Base-by-base conservation (phyloP, 2,888 invertebrate genomes). In the Dysmachus trigonus region DNA sequence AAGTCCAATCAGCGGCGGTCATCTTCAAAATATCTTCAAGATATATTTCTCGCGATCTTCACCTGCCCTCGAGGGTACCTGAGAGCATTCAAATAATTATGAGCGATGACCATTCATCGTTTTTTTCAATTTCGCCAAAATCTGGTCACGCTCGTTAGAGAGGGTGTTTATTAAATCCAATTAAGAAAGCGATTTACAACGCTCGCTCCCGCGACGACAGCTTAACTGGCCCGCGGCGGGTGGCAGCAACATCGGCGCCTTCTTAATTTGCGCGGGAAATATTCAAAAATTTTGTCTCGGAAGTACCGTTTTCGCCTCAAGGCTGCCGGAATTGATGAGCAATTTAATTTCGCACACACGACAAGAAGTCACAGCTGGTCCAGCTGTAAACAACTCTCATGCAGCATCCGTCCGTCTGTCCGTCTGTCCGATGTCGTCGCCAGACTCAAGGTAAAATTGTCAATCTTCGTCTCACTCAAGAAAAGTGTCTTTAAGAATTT, bases 81-180 rank as follows among this genome's bases (percentile, higher is more conserved):
- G 18, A 22, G 62, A 62, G 6, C 30, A 15, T 6, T 10, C 30
- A 51, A 22, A 27, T 30, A n/a, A 18, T 22, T 13, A 30, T 31
- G 47, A 18, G n/a, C 76, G 27, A 41, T 41, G 38, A 79, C 47
- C 27, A 30, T n/a, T 30, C 22, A 79, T 79, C 47, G 47, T 79
- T 79, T 79, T 79, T 79, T 47, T 79, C 79, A 47, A 79, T 79
- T 51, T 30, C 51, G 1, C n/a, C 31, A 41, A 51, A 79, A 79
- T 47, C 31, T 51, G 79, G 51, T 79, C 51, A 79, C 51, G 79
- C 79, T 79, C 51, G 79, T 79, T 79, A 79, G 22, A 79, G 22
- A 79, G 79, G 79, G 79, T 79, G 79, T 47, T 79, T 79, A 79
- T 79, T 79, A 47, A 79, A 79, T 79, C 79, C 47, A 79, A 79